These are phyloP conservation scores for Drosophila cardini DNA, from an alignment of 1,140 invertebrate genomes.

Conservation along the genomic window DNA sequence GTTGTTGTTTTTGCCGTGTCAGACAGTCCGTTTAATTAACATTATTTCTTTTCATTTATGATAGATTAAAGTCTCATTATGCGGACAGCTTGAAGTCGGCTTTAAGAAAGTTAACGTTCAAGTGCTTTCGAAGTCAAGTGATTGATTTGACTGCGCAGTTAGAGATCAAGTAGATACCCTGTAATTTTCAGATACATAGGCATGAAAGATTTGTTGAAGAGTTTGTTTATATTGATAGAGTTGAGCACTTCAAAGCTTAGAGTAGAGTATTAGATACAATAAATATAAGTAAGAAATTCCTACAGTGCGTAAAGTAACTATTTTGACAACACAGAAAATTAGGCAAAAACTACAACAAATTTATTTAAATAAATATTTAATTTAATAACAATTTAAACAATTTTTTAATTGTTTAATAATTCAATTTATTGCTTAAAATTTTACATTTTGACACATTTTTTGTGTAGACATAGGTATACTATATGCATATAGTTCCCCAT, in stretches of 20 bases:
- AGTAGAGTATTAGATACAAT: too few relatives aligned
- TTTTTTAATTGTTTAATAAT: too few relatives aligned
- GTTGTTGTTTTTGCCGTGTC: not conserved
- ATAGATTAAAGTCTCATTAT: slow-evolving; percentile 39
- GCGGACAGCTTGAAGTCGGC: not conserved
- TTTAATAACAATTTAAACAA: too few relatives aligned
- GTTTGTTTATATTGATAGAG: not conserved
- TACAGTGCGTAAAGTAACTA: too few relatives aligned
- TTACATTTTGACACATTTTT: too few relatives aligned
- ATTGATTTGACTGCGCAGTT: not conserved
- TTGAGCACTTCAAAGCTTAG: too few relatives aligned
- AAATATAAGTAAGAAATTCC: too few relatives aligned
- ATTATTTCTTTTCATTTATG: slow-evolving; percentile 19
- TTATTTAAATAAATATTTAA: too few relatives aligned
- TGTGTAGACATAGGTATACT: too few relatives aligned
- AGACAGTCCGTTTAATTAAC: slow-evolving; percentile 33
- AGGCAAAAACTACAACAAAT: too few relatives aligned
- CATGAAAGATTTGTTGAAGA: not conserved
- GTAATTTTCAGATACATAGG: not conserved
- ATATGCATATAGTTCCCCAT: not conserved
- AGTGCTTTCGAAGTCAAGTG: slow-evolving; percentile 29
- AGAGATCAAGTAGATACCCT: slow-evolving; percentile 8
- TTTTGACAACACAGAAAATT: too few relatives aligned
- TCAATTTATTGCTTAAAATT: too few relatives aligned
- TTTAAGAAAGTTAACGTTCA: slow-evolving; percentile 30